These are phyloP conservation scores for Pocillopora verrucosa DNA, from an alignment of 64 coral and sea anemone species.

Conservation along the genomic window DNA sequence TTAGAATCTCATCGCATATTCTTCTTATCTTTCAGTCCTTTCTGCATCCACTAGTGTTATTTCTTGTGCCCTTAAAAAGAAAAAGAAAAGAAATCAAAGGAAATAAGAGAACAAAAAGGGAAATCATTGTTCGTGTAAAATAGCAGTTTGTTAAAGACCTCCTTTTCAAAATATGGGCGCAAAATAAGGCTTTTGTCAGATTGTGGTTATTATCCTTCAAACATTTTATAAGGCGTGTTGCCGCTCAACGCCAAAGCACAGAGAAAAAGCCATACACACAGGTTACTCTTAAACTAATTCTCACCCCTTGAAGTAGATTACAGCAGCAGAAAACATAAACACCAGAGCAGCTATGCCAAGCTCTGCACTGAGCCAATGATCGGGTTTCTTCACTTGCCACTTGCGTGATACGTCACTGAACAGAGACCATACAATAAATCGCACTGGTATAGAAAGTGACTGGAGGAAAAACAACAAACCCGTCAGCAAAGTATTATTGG, in stretches of 20 bases:
- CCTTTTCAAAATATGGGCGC: too few species aligned
- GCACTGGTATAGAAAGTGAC: constrained; percentile 87
- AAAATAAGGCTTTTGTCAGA: too few species aligned
- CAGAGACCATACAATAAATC: constrained; percentile 89
- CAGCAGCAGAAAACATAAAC: constrained; percentile 82
- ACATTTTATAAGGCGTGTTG: too few species aligned
- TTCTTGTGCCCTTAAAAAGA: too few species aligned
- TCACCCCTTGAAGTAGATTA: constrained; percentile 88
- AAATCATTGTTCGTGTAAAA: background rate
- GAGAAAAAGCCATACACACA: too few species aligned
- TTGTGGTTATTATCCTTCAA: background rate
- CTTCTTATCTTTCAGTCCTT: too few species aligned
- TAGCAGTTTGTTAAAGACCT: background rate
- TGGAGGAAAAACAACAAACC: constrained; percentile 14
- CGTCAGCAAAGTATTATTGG: background rate
- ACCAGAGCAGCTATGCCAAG: constrained; percentile 70
- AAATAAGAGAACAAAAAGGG: too few species aligned
- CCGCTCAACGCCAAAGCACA: too few species aligned
- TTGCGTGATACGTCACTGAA: constrained; percentile 67
- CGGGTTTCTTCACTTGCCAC: constrained; percentile 41
- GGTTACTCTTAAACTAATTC: background rate
- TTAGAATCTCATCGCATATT: too few species aligned
- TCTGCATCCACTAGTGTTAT: too few species aligned
- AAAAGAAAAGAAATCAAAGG: too few species aligned
- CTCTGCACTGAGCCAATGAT: constrained; percentile 56